phyloP scores from a whole-genome alignment of 2,797 vertebrate species.

The Phalanger gymnotis region DNA sequence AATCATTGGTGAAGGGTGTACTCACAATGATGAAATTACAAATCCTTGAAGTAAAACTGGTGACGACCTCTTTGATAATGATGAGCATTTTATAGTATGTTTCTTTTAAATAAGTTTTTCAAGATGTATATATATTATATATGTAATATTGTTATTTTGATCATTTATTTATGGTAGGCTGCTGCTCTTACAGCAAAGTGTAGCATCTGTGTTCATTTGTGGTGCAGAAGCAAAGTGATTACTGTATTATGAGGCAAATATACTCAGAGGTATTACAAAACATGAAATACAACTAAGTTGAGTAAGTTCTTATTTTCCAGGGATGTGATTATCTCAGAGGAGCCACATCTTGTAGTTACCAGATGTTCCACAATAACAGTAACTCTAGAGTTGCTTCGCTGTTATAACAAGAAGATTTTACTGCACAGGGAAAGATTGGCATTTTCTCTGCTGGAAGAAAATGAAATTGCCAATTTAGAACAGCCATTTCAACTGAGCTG shows the following conservation, averaged over 20 bases:
- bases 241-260: slow-evolving; percentile 75
- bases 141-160: slow-evolving; percentile 77
- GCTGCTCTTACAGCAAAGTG: slow-evolving; percentile 71
- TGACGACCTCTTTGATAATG: neutral
- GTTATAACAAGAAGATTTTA: slow-evolving; percentile 84
- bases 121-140: slow-evolving; percentile 63
- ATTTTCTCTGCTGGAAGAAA: slow-evolving; percentile 86
- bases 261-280: slow-evolving; percentile 82
- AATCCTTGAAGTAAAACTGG: neutral
- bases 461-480: slow-evolving; percentile 83
- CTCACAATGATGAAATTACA: neutral
- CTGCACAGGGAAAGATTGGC: slow-evolving; percentile 75
- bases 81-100: neutral
- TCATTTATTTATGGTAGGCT: slow-evolving; percentile 83
- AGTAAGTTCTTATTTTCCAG: slow-evolving; percentile 82
- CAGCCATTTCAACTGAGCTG: slow-evolving; percentile 79
- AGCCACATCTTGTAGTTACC: slow-evolving; percentile 83
- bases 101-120: slow-evolving; percentile 21
- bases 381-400: slow-evolving; percentile 80
- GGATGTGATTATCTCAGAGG: slow-evolving; percentile 81
- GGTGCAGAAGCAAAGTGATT: slow-evolving; percentile 80
- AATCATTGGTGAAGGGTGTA: neutral
- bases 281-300: slow-evolving; percentile 80
- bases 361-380: slow-evolving; percentile 85
- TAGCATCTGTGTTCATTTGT: slow-evolving; percentile 83